phyloP scores from a whole-genome alignment of 2,113 vertebrate species.

The Microtus ochrogaster region DNA sequence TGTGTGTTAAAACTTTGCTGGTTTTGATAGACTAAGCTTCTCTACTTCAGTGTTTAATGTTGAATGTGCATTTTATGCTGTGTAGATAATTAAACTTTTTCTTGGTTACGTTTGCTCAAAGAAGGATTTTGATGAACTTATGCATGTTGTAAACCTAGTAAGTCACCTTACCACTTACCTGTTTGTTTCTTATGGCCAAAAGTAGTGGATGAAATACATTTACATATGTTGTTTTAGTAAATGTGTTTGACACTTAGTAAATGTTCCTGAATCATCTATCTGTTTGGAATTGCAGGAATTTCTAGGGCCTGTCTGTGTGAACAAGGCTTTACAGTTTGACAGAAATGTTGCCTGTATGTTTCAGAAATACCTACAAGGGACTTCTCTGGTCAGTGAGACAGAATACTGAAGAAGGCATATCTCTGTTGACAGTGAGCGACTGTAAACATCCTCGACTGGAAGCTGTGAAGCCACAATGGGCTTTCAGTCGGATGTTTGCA shows the following conservation, averaged over 20 bases:
- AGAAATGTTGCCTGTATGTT: background rate
- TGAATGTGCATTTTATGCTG: slow-evolving; percentile 48
- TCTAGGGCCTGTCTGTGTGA: slow-evolving; percentile 30
- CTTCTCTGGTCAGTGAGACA: slow-evolving; percentile 76
- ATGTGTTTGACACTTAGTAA: slow-evolving; percentile 23
- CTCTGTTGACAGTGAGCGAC: slow-evolving; percentile 91
- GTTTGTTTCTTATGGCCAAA: slow-evolving; percentile 40
- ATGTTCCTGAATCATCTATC: background rate
- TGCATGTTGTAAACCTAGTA: background rate
- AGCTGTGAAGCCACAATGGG: slow-evolving; percentile 93
- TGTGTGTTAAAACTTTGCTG: slow-evolving; percentile 26
- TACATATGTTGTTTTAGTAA: background rate
- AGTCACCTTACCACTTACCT: slow-evolving; percentile 14
- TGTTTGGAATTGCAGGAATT: slow-evolving; percentile 53
- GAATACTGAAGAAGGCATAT: slow-evolving; percentile 79
- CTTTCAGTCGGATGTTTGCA: slow-evolving; percentile 99
- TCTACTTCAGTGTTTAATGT: slow-evolving; percentile 45
- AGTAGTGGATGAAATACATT: slow-evolving; percentile 1
- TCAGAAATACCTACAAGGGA: slow-evolving; percentile 74
- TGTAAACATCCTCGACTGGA: slow-evolving; percentile 99
- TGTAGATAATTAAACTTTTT: slow-evolving; percentile 23
- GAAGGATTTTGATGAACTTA: slow-evolving; percentile 56
- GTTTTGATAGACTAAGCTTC: slow-evolving; percentile 48
- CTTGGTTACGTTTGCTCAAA: slow-evolving; percentile 39
- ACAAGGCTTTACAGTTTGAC: background rate